A percentile compares a stretch with the other conserved stretches of the same genome.
phyloP scores from a whole-genome alignment of 2,113 vertebrate genomes.

The Sebastes fasciatus region DNA sequence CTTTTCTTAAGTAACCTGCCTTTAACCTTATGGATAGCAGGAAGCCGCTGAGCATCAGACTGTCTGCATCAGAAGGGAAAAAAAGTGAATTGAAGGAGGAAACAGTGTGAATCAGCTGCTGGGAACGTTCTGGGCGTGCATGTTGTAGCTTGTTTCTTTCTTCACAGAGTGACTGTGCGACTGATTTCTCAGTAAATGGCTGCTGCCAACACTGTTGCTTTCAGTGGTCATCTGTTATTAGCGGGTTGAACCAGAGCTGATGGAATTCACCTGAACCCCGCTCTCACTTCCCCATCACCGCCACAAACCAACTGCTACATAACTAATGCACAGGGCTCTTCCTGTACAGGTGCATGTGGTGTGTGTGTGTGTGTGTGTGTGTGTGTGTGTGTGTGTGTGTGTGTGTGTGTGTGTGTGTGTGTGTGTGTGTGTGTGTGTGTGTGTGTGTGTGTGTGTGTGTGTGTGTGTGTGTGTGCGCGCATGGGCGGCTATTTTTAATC shows the following conservation, averaged over 20 bases:
- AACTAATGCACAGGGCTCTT: constrained; percentile 61
- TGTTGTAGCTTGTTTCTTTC: neutral
- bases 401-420: no score
- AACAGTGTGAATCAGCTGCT: constrained; percentile 1
- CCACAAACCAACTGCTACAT: constrained; percentile 58
- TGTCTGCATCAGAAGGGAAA: neutral
- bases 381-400: constrained; percentile 19
- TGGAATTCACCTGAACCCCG: constrained; percentile 64
- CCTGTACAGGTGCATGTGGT: constrained; percentile 74
- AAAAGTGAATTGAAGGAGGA: neutral
- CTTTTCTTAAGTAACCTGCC: no score
- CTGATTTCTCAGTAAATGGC: constrained; percentile 50
- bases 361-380: constrained; percentile 20
- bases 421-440: constrained; percentile 36
- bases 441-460: constrained; percentile 13
- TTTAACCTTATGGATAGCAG: neutral
- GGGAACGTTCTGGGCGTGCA: neutral
- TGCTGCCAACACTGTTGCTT: constrained; percentile 37
- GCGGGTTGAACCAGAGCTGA: constrained; percentile 24
- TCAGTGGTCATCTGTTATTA: constrained; percentile 64
- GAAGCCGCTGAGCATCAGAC: neutral
- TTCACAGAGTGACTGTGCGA: neutral
- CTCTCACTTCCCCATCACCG: constrained; percentile 70
- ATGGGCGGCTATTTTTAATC: constrained; percentile 59
- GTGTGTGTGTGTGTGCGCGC: constrained; percentile 33